phyloP scores from a whole-genome alignment of 1,140 invertebrate genomes.

The Euwallacea similis region DNA sequence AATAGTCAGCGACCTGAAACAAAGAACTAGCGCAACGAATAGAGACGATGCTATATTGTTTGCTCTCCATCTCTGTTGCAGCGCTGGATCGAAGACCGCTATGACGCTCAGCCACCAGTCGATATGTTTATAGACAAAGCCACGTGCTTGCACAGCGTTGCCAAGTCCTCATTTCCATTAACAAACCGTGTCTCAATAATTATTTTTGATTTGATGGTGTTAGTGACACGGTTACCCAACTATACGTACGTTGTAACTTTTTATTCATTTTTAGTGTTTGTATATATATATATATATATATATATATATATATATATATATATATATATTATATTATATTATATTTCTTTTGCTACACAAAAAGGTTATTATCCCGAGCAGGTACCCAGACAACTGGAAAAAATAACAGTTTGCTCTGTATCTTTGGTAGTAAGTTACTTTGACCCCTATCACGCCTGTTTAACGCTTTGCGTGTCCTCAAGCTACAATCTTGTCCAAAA shows the following conservation, averaged over 20 bases:
- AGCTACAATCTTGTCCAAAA: neutral
- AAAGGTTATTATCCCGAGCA: no score
- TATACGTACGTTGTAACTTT: no score
- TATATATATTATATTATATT: no score
- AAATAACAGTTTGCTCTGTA: no score
- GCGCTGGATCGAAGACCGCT: conserved; percentile 34
- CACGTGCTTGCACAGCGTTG: conserved; percentile 31
- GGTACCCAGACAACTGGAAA: no score
- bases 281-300: no score
- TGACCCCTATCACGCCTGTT: no score
- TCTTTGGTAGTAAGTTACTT: no score
- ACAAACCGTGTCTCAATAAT: neutral
- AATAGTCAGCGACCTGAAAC: conserved; percentile 22
- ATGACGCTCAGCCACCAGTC: conserved; percentile 40
- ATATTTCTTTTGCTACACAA: no score
- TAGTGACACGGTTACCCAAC: neutral
- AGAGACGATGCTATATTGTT: conserved; percentile 33
- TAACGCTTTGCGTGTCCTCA: no score
- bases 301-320: no score
- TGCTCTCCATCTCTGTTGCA: conserved; percentile 35
- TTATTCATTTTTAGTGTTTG: no score
- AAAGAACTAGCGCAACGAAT: conserved; percentile 33
- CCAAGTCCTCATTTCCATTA: conserved; percentile 3
- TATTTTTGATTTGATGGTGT: conserved; percentile 9
- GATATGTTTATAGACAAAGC: conserved; percentile 47